Evolutionary conservation across 2,113 vertebrate species (phyloP), one percentile per base, ranked within the genome.

Genomic region (Cololabis saira): DNA sequence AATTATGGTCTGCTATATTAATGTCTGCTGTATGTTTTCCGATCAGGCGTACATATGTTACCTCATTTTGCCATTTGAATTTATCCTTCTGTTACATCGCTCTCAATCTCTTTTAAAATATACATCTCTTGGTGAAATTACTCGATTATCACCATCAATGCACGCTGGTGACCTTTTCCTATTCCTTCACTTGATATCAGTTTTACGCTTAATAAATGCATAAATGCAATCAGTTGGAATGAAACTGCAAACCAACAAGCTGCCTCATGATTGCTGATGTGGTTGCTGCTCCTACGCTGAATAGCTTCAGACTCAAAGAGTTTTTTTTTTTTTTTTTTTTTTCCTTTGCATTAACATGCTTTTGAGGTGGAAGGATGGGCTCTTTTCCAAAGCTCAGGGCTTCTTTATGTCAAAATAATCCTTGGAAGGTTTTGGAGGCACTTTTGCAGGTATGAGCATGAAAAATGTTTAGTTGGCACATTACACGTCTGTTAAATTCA

Each of bases 161-260:
- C 76, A 50, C 3, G 5, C 13, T 80, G 24, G 82, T 57, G 61
- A 84, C 78, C 66, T 62, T n/a, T 73, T 85, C 49, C 63, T 74
- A 44, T 53, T 44, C 44, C 52, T 44, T 42, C 57, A 60, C 44
- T 74, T 70, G 51, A 79, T 69, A 71, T 84, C 70, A 71, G 70
- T 59, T 67, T 54, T 71, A 42, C 54, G 66, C 64, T 71, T 74
- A 84, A 83, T 76, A 65, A 81, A 81, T 70, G 62, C 54, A 83
- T 76, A 65, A 81, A 81, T 67, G 62, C 54, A 83, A 83, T 82
- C 67, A 84, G 67, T 48, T 43, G 65, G 76, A 75, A 83, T 83
- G 60, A 83, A 84, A 73, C 52, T 67, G 64, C 71, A 68, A 82
- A 67, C 57, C 79, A 80, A 56, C 54, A 66, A 71, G 75, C 78